Base-by-base conservation (phyloP, 2,888 invertebrate genomes). In the Fissipunctia ypsillon region DNA sequence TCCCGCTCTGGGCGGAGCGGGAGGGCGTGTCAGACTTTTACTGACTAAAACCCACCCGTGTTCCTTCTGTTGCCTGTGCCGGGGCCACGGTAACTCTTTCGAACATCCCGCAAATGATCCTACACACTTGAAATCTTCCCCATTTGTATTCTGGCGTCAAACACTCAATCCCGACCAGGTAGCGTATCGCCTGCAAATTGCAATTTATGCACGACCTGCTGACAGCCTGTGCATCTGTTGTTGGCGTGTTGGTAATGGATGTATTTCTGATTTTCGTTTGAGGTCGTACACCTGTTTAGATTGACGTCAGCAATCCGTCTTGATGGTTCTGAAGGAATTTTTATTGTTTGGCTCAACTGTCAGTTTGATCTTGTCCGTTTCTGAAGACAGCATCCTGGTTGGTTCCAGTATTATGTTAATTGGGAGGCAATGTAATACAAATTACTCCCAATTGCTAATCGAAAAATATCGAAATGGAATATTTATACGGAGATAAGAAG, bases 261-360 rank as follows among this genome's bases (percentile, higher is more conserved):
- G 61, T 84, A 84, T 83, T 72, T 83, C 71, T 81, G 73, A 61
- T 68, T 67, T 64, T 66, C 50, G 48, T 61, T 45, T 70, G 70
- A 63, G 76, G 75, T 64, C 69, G 52, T 45, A 45, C 73, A 79
- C 60, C 75, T 76, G 65, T 67, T 69, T 56, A 41, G 35, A 59
- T 64, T 80, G 77, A 71, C 78, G 84, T 74, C 80, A 80, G 50
- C 57, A 48, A 43, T 59, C 57, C 61, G 50, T n/a, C 31, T 25
- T 70, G 66, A 71, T 56, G 14, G 59, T 79, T 35, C 41, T 54
- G 31, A 65, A 80, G 59, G 25, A 60, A 43, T 70, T 57, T 79
- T 57, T 72, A 69, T 75, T 69, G 54, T 72, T 56, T 82, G 45
- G 41, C 52, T 65, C 38, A 25, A 48, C 41, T 48, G 22, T 45